Evolutionary conservation across 2,888 invertebrate species (phyloP), one percentile per base, ranked within the genome.

Genomic region (Nomada ruficornis): DNA sequence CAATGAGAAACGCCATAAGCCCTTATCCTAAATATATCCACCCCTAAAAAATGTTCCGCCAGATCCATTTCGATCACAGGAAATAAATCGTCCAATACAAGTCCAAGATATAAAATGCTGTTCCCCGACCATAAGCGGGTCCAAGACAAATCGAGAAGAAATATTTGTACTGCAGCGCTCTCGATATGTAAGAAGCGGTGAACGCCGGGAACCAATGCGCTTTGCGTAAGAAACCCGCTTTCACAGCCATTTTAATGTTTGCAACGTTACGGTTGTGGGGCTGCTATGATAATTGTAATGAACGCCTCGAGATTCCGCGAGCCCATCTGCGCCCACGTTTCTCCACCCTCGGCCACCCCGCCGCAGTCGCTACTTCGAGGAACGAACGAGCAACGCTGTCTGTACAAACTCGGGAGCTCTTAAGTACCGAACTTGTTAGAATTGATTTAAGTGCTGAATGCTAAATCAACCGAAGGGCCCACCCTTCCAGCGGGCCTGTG

Each of bases 381-480:
- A 86, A 82, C 80, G 87, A 81, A 63, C 85, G 85, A 84, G 84
- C 86, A 87, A 83, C 84, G 86, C 82, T 88, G 88, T 88, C 90
- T 89, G 89, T 91, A 91, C 91, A 92, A 92, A 92, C 92, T 91
- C 92, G 86, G 89, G 91, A 91, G 91, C 93, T 91, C 92, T 93
- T 93, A 93, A 93, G 93, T 92, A 93, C 93, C 92, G 91, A 93
- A 93, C 93, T 93, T 93, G 92, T 93, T 91, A 92, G 93, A 93
- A 93, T 93, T 93, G 93, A 93, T 93, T 93, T 93, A 93, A 93
- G 92, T 92, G 93, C 93, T 93, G 93, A 93, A 93, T 93, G 93
- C 93, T 93, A 94, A 94, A 94, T 94, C 93, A 93, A 93, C 92
- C 91, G 89, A 91, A 91, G 90, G 91, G 89, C 84, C 86, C 88